Conservation (phyloP, 2,888 invertebrate species). For the Protula sp. region DNA sequence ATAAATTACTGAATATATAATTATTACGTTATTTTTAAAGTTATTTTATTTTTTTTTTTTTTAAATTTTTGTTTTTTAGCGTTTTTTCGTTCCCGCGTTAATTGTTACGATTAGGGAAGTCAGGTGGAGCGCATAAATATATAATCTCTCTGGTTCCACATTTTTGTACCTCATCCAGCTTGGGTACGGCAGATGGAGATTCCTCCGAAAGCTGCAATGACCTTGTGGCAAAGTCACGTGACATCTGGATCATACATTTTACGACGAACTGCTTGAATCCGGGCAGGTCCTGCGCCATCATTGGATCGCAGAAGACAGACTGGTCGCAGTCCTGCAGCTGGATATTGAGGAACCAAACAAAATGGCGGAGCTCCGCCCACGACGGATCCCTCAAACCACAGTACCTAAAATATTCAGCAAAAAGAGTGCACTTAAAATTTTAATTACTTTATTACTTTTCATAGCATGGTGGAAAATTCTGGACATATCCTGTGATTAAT, state of each 20-base stretch:
- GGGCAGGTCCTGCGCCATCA: conserved; percentile 25
- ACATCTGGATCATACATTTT: conserved; percentile 31
- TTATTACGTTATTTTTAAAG: no score
- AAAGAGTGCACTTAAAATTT: no score
- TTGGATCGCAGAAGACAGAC: conserved; percentile 26
- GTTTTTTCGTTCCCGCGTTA: no score
- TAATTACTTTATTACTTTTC: no score
- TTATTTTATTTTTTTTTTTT: no score
- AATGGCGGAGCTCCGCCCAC: conserved; percentile 31
- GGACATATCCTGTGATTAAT: no score
- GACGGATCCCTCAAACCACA: conserved; percentile 23
- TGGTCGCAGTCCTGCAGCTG: conserved; percentile 35
- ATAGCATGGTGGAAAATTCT: not conserved
- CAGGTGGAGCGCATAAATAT: no score
- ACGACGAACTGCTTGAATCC: conserved; percentile 33
- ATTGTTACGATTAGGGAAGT: no score
- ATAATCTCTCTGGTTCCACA: no score
- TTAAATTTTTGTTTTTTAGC: no score
- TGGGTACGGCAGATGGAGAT: conserved; percentile 2
- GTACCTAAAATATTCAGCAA: conserved; percentile 9
- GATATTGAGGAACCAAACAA: conserved; percentile 35
- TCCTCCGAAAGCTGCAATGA: conserved; percentile 26
- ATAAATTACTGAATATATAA: no score
- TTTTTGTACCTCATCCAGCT: not conserved
- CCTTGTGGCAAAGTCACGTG: conserved; percentile 28